These are phyloP conservation scores for Melinopterus prodromus DNA, from an alignment of 2,888 invertebrate genomes.

Conservation along the genomic window DNA sequence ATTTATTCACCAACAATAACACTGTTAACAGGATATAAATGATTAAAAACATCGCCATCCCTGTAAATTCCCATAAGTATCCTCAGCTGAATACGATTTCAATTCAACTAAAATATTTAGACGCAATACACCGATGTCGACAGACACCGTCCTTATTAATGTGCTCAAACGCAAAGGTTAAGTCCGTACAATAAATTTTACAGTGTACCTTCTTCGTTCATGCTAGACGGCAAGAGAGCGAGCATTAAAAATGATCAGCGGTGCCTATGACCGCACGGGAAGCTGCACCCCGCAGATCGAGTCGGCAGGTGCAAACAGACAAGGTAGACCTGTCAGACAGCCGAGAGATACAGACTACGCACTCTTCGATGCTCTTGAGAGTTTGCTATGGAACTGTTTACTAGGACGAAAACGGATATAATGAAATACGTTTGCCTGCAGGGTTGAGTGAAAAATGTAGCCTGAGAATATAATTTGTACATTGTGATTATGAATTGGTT, in stretches of 20 bases:
- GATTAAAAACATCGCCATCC: neutral
- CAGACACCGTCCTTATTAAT: conserved; percentile 27
- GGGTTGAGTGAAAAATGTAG: neutral
- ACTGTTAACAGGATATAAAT: too few relatives aligned
- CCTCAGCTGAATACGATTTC: neutral
- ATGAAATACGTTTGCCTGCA: neutral
- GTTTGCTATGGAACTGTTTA: conserved; percentile 13
- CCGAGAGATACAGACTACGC: conserved; percentile 10
- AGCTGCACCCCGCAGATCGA: conserved; percentile 42
- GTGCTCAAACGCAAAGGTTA: conserved; percentile 33
- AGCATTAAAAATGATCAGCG: conserved; percentile 34
- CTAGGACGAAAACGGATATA: neutral
- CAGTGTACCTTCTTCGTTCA: conserved; percentile 8
- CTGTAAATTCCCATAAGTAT: neutral
- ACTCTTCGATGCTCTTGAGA: neutral
- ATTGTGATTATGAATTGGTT: too few relatives aligned
- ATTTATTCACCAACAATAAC: too few relatives aligned
- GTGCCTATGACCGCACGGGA: conserved; percentile 40
- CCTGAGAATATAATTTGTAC: too few relatives aligned
- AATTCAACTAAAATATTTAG: conserved; percentile 13
- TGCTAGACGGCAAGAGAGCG: conserved; percentile 21
- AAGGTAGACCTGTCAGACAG: conserved; percentile 42
- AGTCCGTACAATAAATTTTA: conserved; percentile 30
- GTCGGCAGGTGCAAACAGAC: conserved; percentile 47
- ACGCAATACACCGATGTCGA: conserved; percentile 9